Conservation (phyloP, 2,113 vertebrate species). For the Psephotus haematonotus region DNA sequence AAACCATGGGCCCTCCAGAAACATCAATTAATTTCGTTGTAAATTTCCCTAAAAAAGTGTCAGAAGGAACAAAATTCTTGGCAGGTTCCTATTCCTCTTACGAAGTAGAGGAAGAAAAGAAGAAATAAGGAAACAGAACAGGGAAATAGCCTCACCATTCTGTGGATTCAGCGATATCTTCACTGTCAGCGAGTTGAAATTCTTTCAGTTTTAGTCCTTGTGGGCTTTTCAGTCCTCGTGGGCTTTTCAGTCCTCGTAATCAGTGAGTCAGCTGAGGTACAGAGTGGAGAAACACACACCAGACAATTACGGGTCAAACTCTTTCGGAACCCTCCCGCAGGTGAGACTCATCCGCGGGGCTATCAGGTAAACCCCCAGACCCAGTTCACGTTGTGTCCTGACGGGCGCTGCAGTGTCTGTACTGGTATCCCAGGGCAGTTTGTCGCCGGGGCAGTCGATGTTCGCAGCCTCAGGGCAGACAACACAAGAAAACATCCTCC, state of each 20-base stretch:
- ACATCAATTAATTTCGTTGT: neutral
- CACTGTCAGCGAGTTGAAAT: neutral
- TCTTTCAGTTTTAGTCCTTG: neutral
- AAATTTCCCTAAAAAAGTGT: neutral
- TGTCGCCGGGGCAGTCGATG: neutral
- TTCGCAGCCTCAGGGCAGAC: neutral
- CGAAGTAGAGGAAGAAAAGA: neutral
- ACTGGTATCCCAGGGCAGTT: neutral
- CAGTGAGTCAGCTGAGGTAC: neutral
- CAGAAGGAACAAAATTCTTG: neutral
- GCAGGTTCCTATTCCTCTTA: neutral
- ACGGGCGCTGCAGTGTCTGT: neutral
- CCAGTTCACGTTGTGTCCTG: neutral
- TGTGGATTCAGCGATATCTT: neutral
- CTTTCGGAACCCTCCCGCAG: neutral
- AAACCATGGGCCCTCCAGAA: neutral
- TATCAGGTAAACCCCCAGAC: neutral
- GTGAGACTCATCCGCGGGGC: neutral
- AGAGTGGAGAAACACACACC: neutral
- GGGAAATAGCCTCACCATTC: neutral
- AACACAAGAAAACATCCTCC: neutral
- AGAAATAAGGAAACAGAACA: neutral
- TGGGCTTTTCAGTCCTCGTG: no score
- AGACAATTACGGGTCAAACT: neutral
- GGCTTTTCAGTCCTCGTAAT: neutral